Percentiles rank a stretch among this genome's conserved stretches.
Evolutionary conservation across 37 sponge, comb jelly and placozoan genomes (phyloP).

Genomic region (Halichondria panicea): DNA sequence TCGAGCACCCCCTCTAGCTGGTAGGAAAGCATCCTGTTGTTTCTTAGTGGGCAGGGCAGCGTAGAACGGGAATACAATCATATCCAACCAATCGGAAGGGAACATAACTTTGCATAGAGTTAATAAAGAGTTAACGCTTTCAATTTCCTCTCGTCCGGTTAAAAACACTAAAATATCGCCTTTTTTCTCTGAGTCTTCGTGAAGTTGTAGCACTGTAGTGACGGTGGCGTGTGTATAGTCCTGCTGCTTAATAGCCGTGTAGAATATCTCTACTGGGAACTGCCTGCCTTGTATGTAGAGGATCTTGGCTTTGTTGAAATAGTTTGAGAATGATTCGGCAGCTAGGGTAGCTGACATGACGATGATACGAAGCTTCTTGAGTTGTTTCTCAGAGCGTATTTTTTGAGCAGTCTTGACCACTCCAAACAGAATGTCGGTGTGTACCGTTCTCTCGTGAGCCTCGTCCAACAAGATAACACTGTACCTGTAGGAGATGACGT

Average conservation of each 20-base stretch:
- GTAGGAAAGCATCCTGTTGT: constrained; percentile 67
- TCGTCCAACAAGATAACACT: constrained; percentile 85
- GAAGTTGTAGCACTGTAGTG: constrained; percentile 85
- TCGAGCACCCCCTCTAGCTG: constrained; percentile 52
- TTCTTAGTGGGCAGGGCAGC: constrained; percentile 87
- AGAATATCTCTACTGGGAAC: constrained; percentile 69
- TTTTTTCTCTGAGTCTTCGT: constrained; percentile 61
- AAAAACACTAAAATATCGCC: constrained; percentile 91
- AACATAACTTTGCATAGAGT: constrained; percentile 39
- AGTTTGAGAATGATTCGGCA: constrained; percentile 80
- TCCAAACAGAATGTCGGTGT: constrained; percentile 96
- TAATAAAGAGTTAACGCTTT: constrained; percentile 39
- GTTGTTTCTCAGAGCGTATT: constrained; percentile 24
- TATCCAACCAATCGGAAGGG: constrained; percentile 52
- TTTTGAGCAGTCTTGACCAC: constrained; percentile 83
- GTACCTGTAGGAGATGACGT: constrained; percentile 56
- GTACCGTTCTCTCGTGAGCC: constrained; percentile 94
- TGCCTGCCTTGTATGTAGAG: constrained; percentile 95
- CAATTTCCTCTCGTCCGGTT: constrained; percentile 95
- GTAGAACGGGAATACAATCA: constrained; percentile 77
- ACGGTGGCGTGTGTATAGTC: constrained; percentile 85
- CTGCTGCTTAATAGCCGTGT: constrained; percentile 66
- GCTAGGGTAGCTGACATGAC: constrained; percentile 96
- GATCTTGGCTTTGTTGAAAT: constrained; percentile 83
- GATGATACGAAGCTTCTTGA: constrained; percentile 51